Conservation (phyloP, 2,797 vertebrate species). For the Phoeniculus purpureus region DNA sequence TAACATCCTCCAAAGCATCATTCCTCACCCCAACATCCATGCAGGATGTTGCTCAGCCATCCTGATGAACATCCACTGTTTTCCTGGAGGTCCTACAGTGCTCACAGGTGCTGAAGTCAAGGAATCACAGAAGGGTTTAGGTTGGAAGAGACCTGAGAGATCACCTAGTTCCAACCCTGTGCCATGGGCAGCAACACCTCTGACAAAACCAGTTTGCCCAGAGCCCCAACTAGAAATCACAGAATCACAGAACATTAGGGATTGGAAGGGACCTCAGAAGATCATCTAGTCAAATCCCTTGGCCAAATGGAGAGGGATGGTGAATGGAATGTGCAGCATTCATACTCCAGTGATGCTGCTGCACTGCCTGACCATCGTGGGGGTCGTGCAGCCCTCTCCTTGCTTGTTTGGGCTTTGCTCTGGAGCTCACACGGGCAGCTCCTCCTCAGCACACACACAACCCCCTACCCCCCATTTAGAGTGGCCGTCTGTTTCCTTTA, state of each 20-base stretch:
- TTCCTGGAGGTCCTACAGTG: neutral
- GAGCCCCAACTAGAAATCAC: no score
- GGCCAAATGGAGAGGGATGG: neutral
- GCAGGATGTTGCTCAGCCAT: accelerated
- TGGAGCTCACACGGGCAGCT: accelerated
- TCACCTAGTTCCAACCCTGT: no score
- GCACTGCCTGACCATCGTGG: accelerated
- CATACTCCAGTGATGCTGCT: neutral
- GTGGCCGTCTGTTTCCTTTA: slow-evolving; percentile 60
- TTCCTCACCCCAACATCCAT: neutral
- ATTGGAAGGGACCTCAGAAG: no score
- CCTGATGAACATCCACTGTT: accelerated
- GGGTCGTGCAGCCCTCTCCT: neutral
- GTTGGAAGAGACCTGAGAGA: no score
- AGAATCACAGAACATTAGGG: no score
- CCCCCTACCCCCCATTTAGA: neutral
- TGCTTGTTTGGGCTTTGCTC: neutral
- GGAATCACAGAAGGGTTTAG: no score
- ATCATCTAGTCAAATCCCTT: no score
- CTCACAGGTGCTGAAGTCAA: neutral
- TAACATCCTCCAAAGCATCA: accelerated
- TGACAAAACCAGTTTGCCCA: no score
- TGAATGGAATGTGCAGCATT: neutral
- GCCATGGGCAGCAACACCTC: no score
- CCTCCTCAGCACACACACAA: neutral